Base-by-base conservation (phyloP, 2,888 invertebrate species). In the Caenorhabditis parvicauda region DNA sequence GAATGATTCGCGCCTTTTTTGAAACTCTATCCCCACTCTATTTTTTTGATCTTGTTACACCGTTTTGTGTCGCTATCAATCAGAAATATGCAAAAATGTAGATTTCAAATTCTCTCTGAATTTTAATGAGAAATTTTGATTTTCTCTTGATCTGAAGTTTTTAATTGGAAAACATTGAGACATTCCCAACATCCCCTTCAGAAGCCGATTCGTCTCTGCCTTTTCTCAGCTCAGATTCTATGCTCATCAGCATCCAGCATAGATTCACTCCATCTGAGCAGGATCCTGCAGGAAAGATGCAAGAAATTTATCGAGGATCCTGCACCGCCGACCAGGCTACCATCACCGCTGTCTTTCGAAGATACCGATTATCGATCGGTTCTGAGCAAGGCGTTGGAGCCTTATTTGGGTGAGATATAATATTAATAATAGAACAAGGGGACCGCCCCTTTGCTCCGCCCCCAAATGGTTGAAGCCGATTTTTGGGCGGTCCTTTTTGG, bases 171-270 rank as follows among this genome's bases (percentile, higher is more conserved):
- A 32, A 29, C 14, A 19, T 54, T 27, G 12, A 24, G 28, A 12
- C 38, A 5, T 9, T 19, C 32, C n/a, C 21, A n/a, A n/a, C n/a
- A n/a, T 42, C 50, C 22, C n/a, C 37, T 54, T n/a, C 24, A 75
- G 75, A 63, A 62, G 6, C 76, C 79, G 0, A 84, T 89, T 24
- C 88, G 88, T 75, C 85, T 88, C 59, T 88, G 89, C 75, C 83
- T 89, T 27, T 86, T 88, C 72, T 84, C 88, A 53, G 88, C 88
- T 80, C 87, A 88, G 53, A 87, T 88, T 5, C 88, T 89, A 81
- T 87, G 87, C 35, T 86, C 87, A 53, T 86, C 88, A 9, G 88
- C 89, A 2, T 88, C 87, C 70, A 88, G 88, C 80, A 88, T 88
- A 77, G 89, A 89, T 80, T 88, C 89, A 81, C 84, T 89, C 45